Evolutionary conservation across 2,113 vertebrate species (phyloP), one percentile per base, ranked within the genome.

Genomic region (Tautogolabrus adspersus): DNA sequence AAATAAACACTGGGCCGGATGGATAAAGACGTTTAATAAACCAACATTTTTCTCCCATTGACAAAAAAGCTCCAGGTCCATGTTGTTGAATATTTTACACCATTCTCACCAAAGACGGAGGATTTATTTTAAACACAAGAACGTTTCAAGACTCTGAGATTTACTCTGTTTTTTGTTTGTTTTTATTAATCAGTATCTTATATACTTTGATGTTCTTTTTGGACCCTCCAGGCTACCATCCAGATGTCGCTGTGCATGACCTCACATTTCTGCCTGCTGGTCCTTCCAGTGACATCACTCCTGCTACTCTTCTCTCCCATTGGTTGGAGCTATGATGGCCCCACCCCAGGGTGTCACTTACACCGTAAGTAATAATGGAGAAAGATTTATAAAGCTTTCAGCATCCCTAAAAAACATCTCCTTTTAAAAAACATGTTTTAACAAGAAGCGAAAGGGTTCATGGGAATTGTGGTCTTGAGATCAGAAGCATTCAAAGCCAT

Each of bases 341-440:
- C 89, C 68, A 59, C 72, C 54, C 95, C 95, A 0, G 96, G 96
- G 63, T 97, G 96, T 73, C 94, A 96, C 87, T 87, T 97, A 19
- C 93, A 95, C 79, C 88, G 96, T 97, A 82, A 95, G 96, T 78
- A 42, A 77, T 49, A 49, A 49, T 49, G 10, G 9, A 15, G 37
- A n/a, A 19, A 34, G 30, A 9, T 42, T 42, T 42, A 42, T 2
- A 10, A 42, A 11, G 11, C 40, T 42, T 9, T 42, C 11, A 42
- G 11, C 1, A 6, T 42, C 11, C 40, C 40, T 11, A 9, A 9
- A 42, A 11, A 42, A 1, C 1, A 1, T 40, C 38, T 40, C 7
- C 1, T 9, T 40, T 6, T 2, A 26, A 34, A 34, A 34, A 34
- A 34, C 3, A 34, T 34, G 1, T 6, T 34, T 34, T 34, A 4